Base-by-base conservation (phyloP, 2,797 vertebrate genomes). In the Anniella stebbinsi region DNA sequence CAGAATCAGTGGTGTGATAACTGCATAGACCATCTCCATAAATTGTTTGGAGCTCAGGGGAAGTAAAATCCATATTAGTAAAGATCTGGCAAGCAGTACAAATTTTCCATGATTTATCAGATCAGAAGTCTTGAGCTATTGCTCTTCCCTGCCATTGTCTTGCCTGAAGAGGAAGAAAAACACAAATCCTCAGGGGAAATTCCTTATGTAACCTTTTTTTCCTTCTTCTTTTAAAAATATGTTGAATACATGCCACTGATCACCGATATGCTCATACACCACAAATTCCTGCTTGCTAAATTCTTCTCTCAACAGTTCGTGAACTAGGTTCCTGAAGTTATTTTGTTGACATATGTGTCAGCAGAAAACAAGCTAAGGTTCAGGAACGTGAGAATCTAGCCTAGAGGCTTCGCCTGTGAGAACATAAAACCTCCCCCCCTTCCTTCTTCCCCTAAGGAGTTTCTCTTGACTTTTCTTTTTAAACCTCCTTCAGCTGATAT, bases 281-380 rank as follows among this genome's bases (percentile, higher is more conserved):
- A 38, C 4, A 60, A 18, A 73, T 73, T 23, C 30, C 51, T 70
- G 33, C 82, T 75, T 78, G 80, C 51, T n/a, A 17, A 18, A 2
- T 18, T 57, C 33, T 80, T 28, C 38, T 73, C 36, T 33, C 25
- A 70, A 11, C 33, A 3, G 30, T 66, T 66, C 75, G 80, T 11
- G 21, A 45, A 48, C 10, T 17, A 25, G 30, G 23, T 45, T 28
- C 4, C 7, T 33, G 18, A 77, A n/a, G 8, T 0, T 89, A 69
- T 38, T 89, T 84, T 89, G 48, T 30, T 18, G 0, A 30, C 54
- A 63, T 3, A 8, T 88, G 63, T 66, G 73, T 91, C 76, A 72
- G 70, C 38, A 70, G 75, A 89, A 60, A 66, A 38, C 17, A 72
- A 15, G 45, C 17, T 8, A 80, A 66, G 82, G n/a, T 25, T 0